phyloP scores from a whole-genome alignment of 2,888 invertebrate genomes.

The Abscondita cerata region DNA sequence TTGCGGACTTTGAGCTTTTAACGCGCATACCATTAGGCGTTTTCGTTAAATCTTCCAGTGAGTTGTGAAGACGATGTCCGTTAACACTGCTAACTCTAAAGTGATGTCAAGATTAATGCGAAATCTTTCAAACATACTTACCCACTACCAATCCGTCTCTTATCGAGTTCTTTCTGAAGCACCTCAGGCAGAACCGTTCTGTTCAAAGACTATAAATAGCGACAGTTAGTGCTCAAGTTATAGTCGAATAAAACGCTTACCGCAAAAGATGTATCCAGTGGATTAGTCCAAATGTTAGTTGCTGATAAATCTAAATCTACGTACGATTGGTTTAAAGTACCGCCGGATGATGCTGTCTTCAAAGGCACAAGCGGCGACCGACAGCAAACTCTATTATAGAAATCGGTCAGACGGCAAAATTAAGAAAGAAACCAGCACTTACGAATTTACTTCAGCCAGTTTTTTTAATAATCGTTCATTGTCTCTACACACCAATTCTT shows the following conservation, averaged over 20 bases:
- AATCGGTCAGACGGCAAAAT: too few relatives aligned
- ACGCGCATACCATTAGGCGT: slow-evolving; percentile 43
- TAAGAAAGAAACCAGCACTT: slow-evolving; percentile 58
- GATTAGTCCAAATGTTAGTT: slow-evolving; percentile 78
- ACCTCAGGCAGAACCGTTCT: slow-evolving; percentile 64
- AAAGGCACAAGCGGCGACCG: slow-evolving; percentile 84
- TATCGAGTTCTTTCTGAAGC: slow-evolving; percentile 70
- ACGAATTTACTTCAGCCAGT: slow-evolving; percentile 88
- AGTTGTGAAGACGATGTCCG: slow-evolving; percentile 49
- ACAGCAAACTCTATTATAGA: slow-evolving; percentile 72
- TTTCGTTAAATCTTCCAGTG: slow-evolving; percentile 44
- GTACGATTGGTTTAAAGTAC: slow-evolving; percentile 47
- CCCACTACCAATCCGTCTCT: slow-evolving; percentile 67
- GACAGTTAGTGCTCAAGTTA: slow-evolving; percentile 25
- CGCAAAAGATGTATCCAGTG: slow-evolving; percentile 59
- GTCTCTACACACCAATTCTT: slow-evolving; percentile 88
- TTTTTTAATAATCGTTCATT: slow-evolving; percentile 89
- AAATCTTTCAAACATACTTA: slow-evolving; percentile 42
- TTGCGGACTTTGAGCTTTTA: slow-evolving; percentile 48
- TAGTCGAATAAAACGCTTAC: slow-evolving; percentile 49
- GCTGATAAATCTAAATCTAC: slow-evolving; percentile 47
- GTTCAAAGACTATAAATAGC: slow-evolving; percentile 21
- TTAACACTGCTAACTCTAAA: slow-evolving; percentile 14
- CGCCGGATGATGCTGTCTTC: slow-evolving; percentile 74
- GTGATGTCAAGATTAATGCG: neutral